Evolutionary conservation across 2,113 vertebrate species (phyloP).

Genomic region (Rhea pennata): DNA sequence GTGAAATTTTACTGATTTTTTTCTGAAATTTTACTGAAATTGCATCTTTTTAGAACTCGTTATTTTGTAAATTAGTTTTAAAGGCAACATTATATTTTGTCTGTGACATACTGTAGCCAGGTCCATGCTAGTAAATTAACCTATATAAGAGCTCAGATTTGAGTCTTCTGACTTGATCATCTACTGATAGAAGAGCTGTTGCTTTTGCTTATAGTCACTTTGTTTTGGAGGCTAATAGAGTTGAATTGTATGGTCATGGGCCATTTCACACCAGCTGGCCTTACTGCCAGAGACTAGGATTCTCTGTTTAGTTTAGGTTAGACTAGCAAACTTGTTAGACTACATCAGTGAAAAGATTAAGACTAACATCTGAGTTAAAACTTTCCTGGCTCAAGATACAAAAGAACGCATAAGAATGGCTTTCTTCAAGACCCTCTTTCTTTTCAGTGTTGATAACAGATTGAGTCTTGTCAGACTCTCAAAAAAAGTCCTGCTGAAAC

Average conservation of each 20-base stretch:
- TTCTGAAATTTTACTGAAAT: not conserved
- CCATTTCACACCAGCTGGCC: not conserved
- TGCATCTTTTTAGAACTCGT: not conserved
- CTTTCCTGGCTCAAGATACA: not conserved
- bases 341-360: slow-evolving; percentile 4
- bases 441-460: not conserved
- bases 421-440: not conserved
- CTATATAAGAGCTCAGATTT: not conserved
- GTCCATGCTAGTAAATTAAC: not conserved
- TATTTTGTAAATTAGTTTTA: not conserved
- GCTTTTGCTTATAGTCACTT: not conserved
- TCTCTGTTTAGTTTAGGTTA: not conserved
- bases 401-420: not conserved
- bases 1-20: not conserved
- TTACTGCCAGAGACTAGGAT: not conserved
- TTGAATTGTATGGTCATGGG: slow-evolving; percentile 20
- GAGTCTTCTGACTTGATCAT: not conserved
- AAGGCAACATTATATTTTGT: not conserved
- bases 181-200: not conserved
- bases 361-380: not conserved
- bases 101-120: not conserved
- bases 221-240: not conserved
- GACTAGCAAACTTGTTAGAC: not conserved
- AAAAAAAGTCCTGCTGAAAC: not conserved
- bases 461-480: not conserved